Percentiles rank a stretch among this genome's conserved stretches.
Evolutionary conservation across 2,113 vertebrate species (phyloP).

Genomic region (Hepsetus odoe): DNA sequence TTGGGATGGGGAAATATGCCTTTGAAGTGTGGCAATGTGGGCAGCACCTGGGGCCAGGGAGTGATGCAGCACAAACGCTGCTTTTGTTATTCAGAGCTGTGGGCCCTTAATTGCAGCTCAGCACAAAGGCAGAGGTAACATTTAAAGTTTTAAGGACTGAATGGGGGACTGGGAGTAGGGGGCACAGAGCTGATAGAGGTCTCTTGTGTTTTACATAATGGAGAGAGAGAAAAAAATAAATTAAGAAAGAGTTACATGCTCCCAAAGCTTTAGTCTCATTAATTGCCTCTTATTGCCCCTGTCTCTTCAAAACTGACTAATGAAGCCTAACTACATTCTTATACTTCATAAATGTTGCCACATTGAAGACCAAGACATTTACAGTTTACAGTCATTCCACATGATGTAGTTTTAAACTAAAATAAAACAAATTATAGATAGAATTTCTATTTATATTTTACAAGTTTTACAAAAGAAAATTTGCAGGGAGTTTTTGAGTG

Average conservation of each 20-base stretch:
- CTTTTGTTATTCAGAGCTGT: slow-evolving; percentile 78
- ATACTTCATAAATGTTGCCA: background rate
- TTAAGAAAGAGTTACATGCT: slow-evolving; percentile 29
- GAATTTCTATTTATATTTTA: too few species aligned
- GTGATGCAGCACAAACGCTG: slow-evolving; percentile 51
- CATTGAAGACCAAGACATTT: background rate
- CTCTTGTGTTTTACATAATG: slow-evolving; percentile 50
- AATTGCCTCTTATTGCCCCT: slow-evolving; percentile 4
- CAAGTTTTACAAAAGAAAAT: too few species aligned
- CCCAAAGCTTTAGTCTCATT: slow-evolving; percentile 16
- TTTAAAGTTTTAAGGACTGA: slow-evolving; percentile 54
- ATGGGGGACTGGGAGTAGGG: background rate
- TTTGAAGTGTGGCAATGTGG: slow-evolving; percentile 76
- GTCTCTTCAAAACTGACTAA: slow-evolving; percentile 2
- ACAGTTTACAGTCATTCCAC: too few species aligned
- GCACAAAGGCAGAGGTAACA: slow-evolving; percentile 71
- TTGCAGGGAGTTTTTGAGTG: too few species aligned
- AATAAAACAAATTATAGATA: too few species aligned
- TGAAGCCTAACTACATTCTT: background rate
- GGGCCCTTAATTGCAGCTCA: slow-evolving; percentile 73
- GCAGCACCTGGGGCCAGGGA: slow-evolving; percentile 77
- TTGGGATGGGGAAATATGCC: slow-evolving; percentile 75
- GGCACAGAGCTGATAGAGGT: slow-evolving; percentile 16
- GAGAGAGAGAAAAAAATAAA: slow-evolving; percentile 32
- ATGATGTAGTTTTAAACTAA: too few species aligned